Base-by-base conservation (phyloP, 92 coral and sea anemone species). In the Zoanthus sansibaricus region DNA sequence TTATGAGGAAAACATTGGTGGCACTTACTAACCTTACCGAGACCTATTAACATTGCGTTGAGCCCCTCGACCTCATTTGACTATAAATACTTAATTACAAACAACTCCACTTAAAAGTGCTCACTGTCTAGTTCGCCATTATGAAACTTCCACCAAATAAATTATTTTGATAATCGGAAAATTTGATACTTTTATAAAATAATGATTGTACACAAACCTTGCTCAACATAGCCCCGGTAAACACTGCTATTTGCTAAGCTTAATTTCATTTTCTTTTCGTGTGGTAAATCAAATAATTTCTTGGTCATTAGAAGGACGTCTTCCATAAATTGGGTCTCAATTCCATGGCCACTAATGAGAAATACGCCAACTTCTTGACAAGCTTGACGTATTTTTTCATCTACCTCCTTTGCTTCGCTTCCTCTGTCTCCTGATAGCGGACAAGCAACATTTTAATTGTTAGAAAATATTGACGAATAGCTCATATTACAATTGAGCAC, bases 151-250 rank as follows among this genome's bases (percentile, higher is more conserved):
- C 42, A 37, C 42, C 42, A 37, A 37, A 37, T 4, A 37, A 37
- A 37, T 2, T 37, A 37, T 2, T 37, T 37, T 37, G 42, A 37
- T 2, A 37, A 37, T 37, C 42, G 42, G 42, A 37, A 37, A 49
- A 49, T 7, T 49, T 2, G 12, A 49, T 49, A 49, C 55, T 49
- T 49, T 49, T 49, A 49, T 49, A 11, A 49, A 49, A 49, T 1
- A 49, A 49, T 7, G 5, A 7, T 49, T 49, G 55, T 3, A 12
- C 55, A 71, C 70, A 3, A 20, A 93, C 95, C 95, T 82, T 87
- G 71, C 42, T 88, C 82, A 30, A 93, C 89, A 54, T 87, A 93
- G 42, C 95, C 95, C 66, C 95, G 82, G 78, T 90, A 93, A 0
- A 86, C 92, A 56, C 49, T 82, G 74, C 92, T 93, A 0, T 93